Conservation (phyloP, 1,140 invertebrate species). For the Belonocnema kinseyi region DNA sequence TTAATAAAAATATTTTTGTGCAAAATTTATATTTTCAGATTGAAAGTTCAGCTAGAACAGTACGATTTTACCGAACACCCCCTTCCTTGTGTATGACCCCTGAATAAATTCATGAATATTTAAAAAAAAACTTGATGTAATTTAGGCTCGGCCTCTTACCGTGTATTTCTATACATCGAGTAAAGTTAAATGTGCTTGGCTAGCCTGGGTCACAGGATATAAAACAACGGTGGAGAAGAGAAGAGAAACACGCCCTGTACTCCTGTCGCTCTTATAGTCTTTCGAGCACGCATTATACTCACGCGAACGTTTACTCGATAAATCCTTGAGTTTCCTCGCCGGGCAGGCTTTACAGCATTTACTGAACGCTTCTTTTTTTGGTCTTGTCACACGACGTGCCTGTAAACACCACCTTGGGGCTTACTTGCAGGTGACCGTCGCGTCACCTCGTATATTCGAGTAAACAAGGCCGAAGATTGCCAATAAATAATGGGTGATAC, state of each 20-base stretch:
- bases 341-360: slow-evolving; percentile 45
- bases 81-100: too few species aligned
- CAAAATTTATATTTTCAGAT: too few species aligned
- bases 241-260: not conserved
- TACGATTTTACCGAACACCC: too few species aligned
- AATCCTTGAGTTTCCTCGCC: slow-evolving; percentile 47
- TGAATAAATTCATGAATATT: too few species aligned
- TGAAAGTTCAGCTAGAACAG: too few species aligned
- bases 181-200: slow-evolving; percentile 8
- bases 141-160: too few species aligned
- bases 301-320: slow-evolving; percentile 44
- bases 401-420: slow-evolving; percentile 32
- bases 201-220: not conserved
- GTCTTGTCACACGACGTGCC: slow-evolving; percentile 39
- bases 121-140: too few species aligned
- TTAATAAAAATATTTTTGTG: too few species aligned
- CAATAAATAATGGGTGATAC: slow-evolving; percentile 32
- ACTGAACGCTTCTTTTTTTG: slow-evolving; percentile 11
- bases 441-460: slow-evolving; percentile 37
- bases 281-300: slow-evolving; percentile 24
- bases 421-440: slow-evolving; percentile 40
- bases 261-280: slow-evolving; percentile 11
- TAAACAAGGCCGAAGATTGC: slow-evolving; percentile 30
- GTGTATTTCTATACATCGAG: not conserved
- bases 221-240: not conserved